Evolutionary conservation across 2,888 invertebrate species (phyloP).

Genomic region (Choreutis nemorana): DNA sequence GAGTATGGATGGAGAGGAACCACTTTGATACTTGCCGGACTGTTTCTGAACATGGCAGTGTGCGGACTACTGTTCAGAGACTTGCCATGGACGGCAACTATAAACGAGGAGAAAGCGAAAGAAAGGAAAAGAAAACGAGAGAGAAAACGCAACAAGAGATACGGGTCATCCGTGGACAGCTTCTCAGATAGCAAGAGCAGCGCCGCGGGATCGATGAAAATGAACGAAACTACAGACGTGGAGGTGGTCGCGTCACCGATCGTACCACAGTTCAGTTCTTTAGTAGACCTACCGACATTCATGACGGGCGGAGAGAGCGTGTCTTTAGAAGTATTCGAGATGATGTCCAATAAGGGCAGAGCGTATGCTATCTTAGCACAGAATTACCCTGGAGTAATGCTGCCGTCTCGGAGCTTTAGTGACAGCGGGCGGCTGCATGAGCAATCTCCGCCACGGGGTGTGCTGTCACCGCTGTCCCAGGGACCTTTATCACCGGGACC

Average conservation of each 20-base stretch:
- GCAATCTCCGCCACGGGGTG: slow-evolving; percentile 36
- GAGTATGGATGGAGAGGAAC: slow-evolving; percentile 87
- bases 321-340: slow-evolving; percentile 77
- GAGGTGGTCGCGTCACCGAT: slow-evolving; percentile 41
- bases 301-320: slow-evolving; percentile 80
- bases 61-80: slow-evolving; percentile 86
- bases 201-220: slow-evolving; percentile 66
- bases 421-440: slow-evolving; percentile 62
- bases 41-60: slow-evolving; percentile 82
- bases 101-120: slow-evolving; percentile 69
- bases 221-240: slow-evolving; percentile 30
- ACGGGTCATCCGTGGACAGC: slow-evolving; percentile 74
- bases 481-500: slow-evolving; percentile 25
- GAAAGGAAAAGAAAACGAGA: slow-evolving; percentile 70
- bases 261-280: slow-evolving; percentile 74
- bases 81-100: slow-evolving; percentile 59
- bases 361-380: slow-evolving; percentile 76
- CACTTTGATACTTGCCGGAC: slow-evolving; percentile 80
- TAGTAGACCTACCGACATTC: slow-evolving; percentile 86
- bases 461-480: slow-evolving; percentile 40
- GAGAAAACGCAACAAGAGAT: slow-evolving; percentile 61
- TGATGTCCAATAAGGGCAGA: slow-evolving; percentile 73
- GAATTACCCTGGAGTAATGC: slow-evolving; percentile 77
- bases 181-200: slow-evolving; percentile 75
- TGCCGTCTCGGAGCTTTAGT: slow-evolving; percentile 77